These are phyloP conservation scores for Hermatobates lingyangjiaoensis DNA, from an alignment of 1,140 invertebrate genomes.

Conservation along the genomic window DNA sequence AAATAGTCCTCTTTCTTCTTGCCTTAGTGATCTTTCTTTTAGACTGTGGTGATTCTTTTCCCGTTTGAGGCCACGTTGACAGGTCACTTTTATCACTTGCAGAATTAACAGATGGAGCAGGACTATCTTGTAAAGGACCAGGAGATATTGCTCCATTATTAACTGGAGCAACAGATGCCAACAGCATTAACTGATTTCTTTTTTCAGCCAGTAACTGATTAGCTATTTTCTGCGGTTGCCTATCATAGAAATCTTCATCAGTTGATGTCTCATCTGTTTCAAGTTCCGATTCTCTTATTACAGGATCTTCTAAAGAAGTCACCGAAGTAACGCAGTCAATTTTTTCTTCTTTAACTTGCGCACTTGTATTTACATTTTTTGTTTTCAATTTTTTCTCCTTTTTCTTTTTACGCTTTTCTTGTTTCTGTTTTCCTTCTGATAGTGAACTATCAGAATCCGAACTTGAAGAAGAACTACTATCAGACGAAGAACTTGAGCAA, in stretches of 20 bases:
- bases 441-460: constrained; percentile 42
- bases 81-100: too few species aligned
- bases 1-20: too few species aligned
- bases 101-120: too few species aligned
- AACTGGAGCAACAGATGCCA: constrained; percentile 31
- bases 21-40: too few species aligned
- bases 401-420: constrained; percentile 22
- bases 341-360: constrained; percentile 6
- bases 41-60: too few species aligned
- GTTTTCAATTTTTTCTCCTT: constrained; percentile 22
- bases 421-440: constrained; percentile 27
- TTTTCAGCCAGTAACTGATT: constrained; percentile 47
- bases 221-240: constrained; percentile 49
- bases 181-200: constrained; percentile 39
- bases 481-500: constrained; percentile 42
- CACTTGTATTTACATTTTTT: constrained; percentile 10
- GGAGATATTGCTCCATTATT: constrained; percentile 31
- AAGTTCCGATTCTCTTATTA: constrained; percentile 54
- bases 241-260: constrained; percentile 71
- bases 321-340: constrained; percentile 10
- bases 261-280: constrained; percentile 65
- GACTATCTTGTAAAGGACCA: background rate
- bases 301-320: constrained; percentile 23
- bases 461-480: constrained; percentile 40
- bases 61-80: too few species aligned